phyloP scores from a whole-genome alignment of 2,888 invertebrate species.

The Drosophila barbarae region DNA sequence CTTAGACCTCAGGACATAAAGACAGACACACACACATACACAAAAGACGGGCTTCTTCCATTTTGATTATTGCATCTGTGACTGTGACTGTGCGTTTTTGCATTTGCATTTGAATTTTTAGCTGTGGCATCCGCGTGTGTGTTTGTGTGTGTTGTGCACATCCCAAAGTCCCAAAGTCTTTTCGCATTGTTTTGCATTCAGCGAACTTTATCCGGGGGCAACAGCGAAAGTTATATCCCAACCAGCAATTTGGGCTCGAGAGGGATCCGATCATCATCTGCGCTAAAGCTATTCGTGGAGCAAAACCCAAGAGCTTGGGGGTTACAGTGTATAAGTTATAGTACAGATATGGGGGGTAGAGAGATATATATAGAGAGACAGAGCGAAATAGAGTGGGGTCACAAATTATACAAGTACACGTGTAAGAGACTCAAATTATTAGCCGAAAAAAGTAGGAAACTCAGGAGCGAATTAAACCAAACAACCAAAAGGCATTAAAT shows the following conservation, averaged over 20 bases:
- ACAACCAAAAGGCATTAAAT: constrained; percentile 46
- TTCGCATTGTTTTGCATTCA: constrained; percentile 59
- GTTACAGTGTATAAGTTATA: constrained; percentile 72
- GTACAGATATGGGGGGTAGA: constrained; percentile 29
- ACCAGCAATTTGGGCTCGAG: constrained; percentile 50
- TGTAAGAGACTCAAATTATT: constrained; percentile 46
- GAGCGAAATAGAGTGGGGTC: constrained; percentile 3
- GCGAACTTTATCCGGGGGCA: constrained; percentile 48
- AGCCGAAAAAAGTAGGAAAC: constrained; percentile 39
- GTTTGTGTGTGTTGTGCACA: constrained; percentile 22
- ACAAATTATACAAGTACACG: constrained; percentile 29
- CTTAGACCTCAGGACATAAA: constrained; percentile 27
- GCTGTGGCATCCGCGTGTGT: constrained; percentile 31
- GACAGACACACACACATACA: constrained; percentile 17
- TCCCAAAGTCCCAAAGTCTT: constrained; percentile 44
- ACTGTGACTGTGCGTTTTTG: constrained; percentile 20
- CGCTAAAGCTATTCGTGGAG: constrained; percentile 77
- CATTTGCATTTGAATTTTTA: constrained; percentile 15
- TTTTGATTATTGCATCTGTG: constrained; percentile 61
- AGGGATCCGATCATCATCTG: constrained; percentile 58
- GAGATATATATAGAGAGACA: constrained; percentile 19
- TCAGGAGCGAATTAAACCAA: constrained; percentile 38
- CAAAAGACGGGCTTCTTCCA: constrained; percentile 56
- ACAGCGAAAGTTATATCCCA: constrained; percentile 37
- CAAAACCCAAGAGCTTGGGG: constrained; percentile 72